These are phyloP conservation scores for Sarotherodon lohbergeri DNA, from an alignment of 2,113 vertebrate genomes.

Conservation along the genomic window DNA sequence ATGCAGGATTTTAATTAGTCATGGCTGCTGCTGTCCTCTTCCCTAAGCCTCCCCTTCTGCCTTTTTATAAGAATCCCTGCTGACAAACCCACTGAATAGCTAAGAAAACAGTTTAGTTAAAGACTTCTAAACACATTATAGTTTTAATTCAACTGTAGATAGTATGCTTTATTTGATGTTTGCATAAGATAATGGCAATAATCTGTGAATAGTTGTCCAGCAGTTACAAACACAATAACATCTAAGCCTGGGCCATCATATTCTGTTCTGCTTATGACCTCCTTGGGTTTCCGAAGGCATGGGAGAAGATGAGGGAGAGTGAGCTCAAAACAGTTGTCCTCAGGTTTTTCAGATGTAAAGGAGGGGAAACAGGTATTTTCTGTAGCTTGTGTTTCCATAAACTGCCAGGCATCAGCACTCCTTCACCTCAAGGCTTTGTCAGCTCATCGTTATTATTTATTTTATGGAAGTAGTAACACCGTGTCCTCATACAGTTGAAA, in stretches of 20 bases:
- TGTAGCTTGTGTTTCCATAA: neutral
- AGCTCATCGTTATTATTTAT: neutral
- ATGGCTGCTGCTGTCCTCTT: neutral
- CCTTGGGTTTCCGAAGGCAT: neutral
- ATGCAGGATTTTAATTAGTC: neutral
- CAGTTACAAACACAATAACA: neutral
- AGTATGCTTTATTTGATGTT: neutral
- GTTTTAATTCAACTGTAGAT: neutral
- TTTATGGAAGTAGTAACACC: neutral
- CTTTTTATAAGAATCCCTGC: neutral
- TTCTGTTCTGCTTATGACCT: neutral
- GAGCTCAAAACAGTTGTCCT: neutral
- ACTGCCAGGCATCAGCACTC: neutral
- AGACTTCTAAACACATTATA: neutral
- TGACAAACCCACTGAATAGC: neutral
- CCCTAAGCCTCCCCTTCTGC: neutral
- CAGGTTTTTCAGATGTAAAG: neutral
- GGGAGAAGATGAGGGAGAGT: neutral
- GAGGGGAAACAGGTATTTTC: neutral
- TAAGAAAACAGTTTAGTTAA: neutral
- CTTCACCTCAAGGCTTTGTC: neutral
- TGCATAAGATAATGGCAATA: neutral
- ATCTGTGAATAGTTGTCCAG: neutral
- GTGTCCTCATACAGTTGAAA: neutral
- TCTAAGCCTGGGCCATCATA: neutral